These are phyloP conservation scores for Scarus forsteni DNA, from an alignment of 2,797 vertebrate species.

Conservation along the genomic window DNA sequence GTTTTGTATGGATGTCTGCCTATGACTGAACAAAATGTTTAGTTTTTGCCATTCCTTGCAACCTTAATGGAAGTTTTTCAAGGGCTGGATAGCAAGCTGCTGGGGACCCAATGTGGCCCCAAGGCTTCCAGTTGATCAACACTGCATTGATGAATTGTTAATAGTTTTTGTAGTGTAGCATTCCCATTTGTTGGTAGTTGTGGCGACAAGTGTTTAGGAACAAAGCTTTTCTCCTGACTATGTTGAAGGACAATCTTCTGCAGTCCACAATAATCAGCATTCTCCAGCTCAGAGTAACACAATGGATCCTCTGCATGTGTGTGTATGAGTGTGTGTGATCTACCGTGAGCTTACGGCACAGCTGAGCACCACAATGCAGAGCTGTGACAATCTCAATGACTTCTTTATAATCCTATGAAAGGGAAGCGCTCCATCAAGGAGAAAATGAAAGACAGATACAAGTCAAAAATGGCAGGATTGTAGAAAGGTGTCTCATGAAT, in stretches of 20 bases:
- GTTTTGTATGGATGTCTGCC: too few relatives aligned
- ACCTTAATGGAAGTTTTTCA: too few relatives aligned
- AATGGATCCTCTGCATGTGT: constrained; percentile 4
- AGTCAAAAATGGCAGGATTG: constrained; percentile 55
- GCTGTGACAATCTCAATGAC: constrained; percentile 50
- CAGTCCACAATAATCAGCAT: constrained; percentile 31
- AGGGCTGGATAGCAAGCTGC: too few relatives aligned
- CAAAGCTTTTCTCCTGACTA: constrained; percentile 44
- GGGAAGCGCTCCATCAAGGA: constrained; percentile 51
- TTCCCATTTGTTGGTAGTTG: constrained; percentile 42
- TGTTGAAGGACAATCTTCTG: constrained; percentile 27
- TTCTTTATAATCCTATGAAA: constrained; percentile 67
- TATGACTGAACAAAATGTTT: too few relatives aligned
- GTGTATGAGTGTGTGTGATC: constrained; percentile 16
- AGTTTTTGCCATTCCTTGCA: too few relatives aligned
- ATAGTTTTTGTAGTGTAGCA: constrained; percentile 45
- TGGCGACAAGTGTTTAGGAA: constrained; percentile 57
- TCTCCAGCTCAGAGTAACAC: constrained; percentile 32
- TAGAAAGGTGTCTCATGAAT: constrained; percentile 40
- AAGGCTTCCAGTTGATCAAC: too few relatives aligned
- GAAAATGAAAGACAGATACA: constrained; percentile 54
- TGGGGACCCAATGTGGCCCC: too few relatives aligned
- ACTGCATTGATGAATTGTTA: too few relatives aligned
- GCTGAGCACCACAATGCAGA: constrained; percentile 30
- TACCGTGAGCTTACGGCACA: constrained; percentile 22